Evolutionary conservation across 2,888 invertebrate genomes (phyloP), one percentile per base, ranked within the genome.

Genomic region (Carterocephalus palaemon): DNA sequence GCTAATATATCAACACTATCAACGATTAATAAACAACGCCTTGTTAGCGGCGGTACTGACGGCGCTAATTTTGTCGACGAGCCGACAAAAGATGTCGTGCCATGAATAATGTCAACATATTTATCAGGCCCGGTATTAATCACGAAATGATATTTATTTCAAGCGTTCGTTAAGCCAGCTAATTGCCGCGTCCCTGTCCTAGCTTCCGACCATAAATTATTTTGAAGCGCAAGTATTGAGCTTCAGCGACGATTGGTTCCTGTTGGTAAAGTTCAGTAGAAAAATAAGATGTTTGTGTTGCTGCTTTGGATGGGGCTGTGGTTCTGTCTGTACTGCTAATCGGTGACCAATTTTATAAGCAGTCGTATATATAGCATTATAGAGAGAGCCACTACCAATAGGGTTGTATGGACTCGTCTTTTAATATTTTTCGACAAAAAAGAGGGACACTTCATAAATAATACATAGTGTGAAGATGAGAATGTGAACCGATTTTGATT

Each of bases 81-180:
- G 36, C 36, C 36, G 17, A 47, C 56, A 48, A 59, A 54, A 52
- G 47, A 46, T 38, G 40, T 46, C 49, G 52, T 56, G 20, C 34
- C 10, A 33, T 67, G 67, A 78, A 62, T 69, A 71, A 78, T 72
- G 67, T 61, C 64, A 67, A 64, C 64, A 67, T 75, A 84, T 83
- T 81, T 73, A 81, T 83, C 77, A 75, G 56, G 58, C 52, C 48
- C 48, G 54, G 55, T 67, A 82, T 84, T 81, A 79, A 84, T 84
- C 81, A 81, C 62, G 58, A 69, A 80, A 81, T 82, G 74, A 81
- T 83, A 83, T 84, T 83, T 79, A 83, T 84, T 84, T 79, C 74
- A 75, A 71, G 71, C 75, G 77, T 84, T 84, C 83, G 84, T 84
- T 85, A 84, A 75, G 71, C 61, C 66, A 59, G 77, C 86, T 85